phyloP scores from a whole-genome alignment of 2,113 vertebrate species.

The Cygnus atratus region DNA sequence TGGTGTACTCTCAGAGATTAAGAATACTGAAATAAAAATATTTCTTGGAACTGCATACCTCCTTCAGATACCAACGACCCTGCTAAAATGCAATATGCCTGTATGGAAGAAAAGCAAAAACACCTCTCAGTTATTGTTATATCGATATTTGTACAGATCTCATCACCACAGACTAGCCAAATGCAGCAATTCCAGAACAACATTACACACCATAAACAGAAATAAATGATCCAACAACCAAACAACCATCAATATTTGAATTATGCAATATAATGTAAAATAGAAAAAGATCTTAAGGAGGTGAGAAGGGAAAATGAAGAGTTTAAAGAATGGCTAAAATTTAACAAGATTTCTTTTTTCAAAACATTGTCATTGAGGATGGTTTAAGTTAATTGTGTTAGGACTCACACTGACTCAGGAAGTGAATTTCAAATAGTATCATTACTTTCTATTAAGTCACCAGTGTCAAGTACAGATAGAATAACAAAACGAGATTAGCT shows the following conservation, averaged over 20 bases:
- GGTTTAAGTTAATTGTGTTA: neutral
- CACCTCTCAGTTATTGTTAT: neutral
- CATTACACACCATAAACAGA: neutral
- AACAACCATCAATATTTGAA: neutral
- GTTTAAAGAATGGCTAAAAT: neutral
- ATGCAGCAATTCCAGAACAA: neutral
- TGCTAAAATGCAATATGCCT: slow-evolving; percentile 98
- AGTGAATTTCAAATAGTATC: neutral
- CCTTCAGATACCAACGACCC: slow-evolving; percentile 98
- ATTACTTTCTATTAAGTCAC: neutral
- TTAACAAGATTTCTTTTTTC: neutral
- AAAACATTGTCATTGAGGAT: neutral
- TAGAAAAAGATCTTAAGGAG: neutral
- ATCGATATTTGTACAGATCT: neutral
- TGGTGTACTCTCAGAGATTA: neutral
- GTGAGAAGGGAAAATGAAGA: neutral
- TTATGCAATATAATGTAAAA: neutral
- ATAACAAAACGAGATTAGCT: slow-evolving; percentile 41
- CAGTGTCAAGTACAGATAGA: neutral
- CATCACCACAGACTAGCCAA: neutral
- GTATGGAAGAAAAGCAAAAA: neutral
- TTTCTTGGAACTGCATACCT: slow-evolving; percentile 78
- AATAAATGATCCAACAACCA: neutral
- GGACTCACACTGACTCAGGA: neutral
- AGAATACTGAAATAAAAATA: neutral